Evolutionary conservation across 2,888 invertebrate species (phyloP).

Genomic region (Tinea pellionella): DNA sequence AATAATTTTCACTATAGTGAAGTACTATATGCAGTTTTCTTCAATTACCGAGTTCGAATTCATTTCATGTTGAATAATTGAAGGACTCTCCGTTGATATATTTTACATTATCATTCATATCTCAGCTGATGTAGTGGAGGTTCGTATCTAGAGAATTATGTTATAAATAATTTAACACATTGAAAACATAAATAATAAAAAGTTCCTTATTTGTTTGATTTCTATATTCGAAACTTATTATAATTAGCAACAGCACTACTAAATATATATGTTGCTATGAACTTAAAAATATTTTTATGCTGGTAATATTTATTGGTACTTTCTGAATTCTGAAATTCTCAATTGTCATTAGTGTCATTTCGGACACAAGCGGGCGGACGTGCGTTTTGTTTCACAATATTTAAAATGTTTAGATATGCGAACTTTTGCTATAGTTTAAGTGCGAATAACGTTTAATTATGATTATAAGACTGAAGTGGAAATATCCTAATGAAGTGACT

Average conservation of each 20-base stretch:
- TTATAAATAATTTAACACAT: no score
- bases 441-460: conserved; percentile 8
- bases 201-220: neutral
- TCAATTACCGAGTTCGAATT: neutral
- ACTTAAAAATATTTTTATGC: neutral
- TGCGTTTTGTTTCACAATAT: conserved; percentile 30
- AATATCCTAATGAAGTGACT: conserved; percentile 32
- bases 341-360: conserved; percentile 23
- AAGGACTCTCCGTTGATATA: no score
- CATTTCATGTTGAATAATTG: no score
- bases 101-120: no score
- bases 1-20: conserved; percentile 29
- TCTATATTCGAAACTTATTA: neutral
- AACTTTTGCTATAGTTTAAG: conserved; percentile 28
- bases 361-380: conserved; percentile 31
- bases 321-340: no score
- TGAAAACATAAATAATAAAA: no score
- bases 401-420: conserved; percentile 38
- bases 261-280: neutral
- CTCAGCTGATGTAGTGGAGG: no score
- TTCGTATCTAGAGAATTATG: no score
- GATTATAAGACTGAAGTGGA: conserved; percentile 27
- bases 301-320: neutral
- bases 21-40: neutral
- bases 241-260: neutral